phyloP scores from a whole-genome alignment of 1,140 invertebrate genomes.

The Octopus bimaculoides region DNA sequence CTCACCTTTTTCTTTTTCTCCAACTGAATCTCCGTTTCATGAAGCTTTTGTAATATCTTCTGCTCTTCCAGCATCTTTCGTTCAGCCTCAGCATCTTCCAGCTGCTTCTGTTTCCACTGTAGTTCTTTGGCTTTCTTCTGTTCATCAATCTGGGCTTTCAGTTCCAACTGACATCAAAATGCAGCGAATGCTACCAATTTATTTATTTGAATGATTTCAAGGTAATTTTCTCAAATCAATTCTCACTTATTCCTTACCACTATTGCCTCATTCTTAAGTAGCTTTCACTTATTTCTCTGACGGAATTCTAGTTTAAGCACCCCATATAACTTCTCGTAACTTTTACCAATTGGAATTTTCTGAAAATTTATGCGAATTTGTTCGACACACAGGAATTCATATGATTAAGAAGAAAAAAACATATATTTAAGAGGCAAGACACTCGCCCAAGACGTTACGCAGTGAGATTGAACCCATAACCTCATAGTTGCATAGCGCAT shows the following conservation, averaged over 20 bases:
- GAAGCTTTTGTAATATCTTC: conserved; percentile 39
- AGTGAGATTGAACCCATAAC: too few species aligned
- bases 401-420: too few species aligned
- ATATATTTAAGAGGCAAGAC: too few species aligned
- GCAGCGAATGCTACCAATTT: neutral
- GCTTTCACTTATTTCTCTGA: too few species aligned
- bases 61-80: conserved; percentile 43
- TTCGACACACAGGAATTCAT: too few species aligned
- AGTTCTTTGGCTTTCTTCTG: conserved; percentile 44
- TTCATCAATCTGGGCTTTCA: conserved; percentile 53
- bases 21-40: conserved; percentile 42
- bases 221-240: neutral
- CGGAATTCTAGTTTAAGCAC: too few species aligned
- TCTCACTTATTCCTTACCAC: too few species aligned
- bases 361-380: too few species aligned
- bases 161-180: conserved; percentile 35
- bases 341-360: too few species aligned
- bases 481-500: too few species aligned
- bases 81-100: conserved; percentile 53
- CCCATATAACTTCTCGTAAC: too few species aligned
- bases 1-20: conserved; percentile 45
- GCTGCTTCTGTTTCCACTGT: conserved; percentile 43
- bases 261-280: neutral
- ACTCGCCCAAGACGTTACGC: too few species aligned
- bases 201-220: neutral